Evolutionary conservation across 1,140 invertebrate genomes (phyloP).

Genomic region (Drosophila sturtevanti): DNA sequence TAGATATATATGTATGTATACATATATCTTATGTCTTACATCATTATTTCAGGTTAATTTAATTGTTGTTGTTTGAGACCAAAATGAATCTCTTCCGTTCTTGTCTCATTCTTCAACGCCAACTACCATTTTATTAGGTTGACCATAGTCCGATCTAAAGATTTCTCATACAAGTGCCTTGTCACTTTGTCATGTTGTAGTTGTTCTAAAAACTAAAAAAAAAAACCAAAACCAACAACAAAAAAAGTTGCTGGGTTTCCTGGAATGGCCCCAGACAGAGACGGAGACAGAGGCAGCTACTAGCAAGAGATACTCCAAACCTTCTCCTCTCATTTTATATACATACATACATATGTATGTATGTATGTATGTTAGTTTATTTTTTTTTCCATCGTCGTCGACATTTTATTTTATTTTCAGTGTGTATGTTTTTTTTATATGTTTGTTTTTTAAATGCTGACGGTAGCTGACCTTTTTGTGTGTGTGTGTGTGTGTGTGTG

Average conservation of each 20-base stretch:
- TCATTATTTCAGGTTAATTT: slow-evolving; percentile 19
- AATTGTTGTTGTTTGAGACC: slow-evolving; percentile 8
- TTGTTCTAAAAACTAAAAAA: slow-evolving; percentile 55
- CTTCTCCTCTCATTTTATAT: slow-evolving; percentile 50
- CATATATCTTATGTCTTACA: slow-evolving; percentile 4
- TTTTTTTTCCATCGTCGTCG: slow-evolving; percentile 31
- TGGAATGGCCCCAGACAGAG: slow-evolving; percentile 53
- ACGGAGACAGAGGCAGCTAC: background rate
- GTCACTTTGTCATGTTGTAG: slow-evolving; percentile 56
- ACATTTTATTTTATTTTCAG: slow-evolving; percentile 32
- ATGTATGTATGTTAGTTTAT: slow-evolving; percentile 45
- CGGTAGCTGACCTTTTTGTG: slow-evolving; percentile 72
- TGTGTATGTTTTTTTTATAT: slow-evolving; percentile 45
- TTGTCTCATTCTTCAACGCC: slow-evolving; percentile 22
- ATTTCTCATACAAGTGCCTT: slow-evolving; percentile 54
- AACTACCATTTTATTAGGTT: slow-evolving; percentile 59
- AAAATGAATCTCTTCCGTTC: slow-evolving; percentile 22
- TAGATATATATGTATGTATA: no score
- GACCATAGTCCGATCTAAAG: slow-evolving; percentile 37
- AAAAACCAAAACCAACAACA: no score
- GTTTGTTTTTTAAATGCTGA: slow-evolving; percentile 47
- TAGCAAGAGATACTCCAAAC: slow-evolving; percentile 17
- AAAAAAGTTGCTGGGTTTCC: slow-evolving; percentile 66
- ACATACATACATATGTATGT: no score
- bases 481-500: background rate